Conservation (phyloP, 1,140 invertebrate genomes). For the Mercenaria mercenaria region DNA sequence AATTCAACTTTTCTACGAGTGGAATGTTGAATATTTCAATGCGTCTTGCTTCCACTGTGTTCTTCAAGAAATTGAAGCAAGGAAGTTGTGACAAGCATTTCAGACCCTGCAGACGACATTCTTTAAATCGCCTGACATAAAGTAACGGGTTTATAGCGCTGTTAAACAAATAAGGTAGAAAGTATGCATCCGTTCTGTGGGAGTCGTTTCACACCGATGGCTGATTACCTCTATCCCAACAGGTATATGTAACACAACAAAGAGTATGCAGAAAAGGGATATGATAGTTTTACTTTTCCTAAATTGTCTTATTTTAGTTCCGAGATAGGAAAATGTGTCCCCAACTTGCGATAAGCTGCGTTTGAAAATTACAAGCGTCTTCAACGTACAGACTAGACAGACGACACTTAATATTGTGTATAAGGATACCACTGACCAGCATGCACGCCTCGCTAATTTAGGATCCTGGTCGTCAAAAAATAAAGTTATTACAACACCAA, state of each 20-base stretch:
- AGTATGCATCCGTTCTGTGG: background rate
- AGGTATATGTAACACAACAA: background rate
- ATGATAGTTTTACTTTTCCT: background rate
- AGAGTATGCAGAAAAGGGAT: background rate
- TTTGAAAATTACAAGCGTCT: background rate
- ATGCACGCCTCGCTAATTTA: background rate
- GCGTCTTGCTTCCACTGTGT: no score
- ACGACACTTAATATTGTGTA: background rate
- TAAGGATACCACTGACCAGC: background rate
- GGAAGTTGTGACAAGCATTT: background rate
- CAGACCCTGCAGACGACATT: background rate
- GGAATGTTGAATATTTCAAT: background rate
- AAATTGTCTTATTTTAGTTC: background rate
- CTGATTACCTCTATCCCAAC: background rate
- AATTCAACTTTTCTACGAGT: background rate
- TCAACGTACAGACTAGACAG: background rate
- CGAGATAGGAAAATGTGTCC: background rate
- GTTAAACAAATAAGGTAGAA: background rate
- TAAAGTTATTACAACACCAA: background rate
- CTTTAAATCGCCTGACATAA: background rate
- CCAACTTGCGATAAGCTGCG: background rate
- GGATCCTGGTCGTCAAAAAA: background rate
- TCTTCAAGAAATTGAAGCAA: no score
- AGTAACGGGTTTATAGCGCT: background rate
- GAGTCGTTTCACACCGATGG: background rate